Base-by-base conservation (phyloP, 2,888 invertebrate species). In the Muschampia plurimacula region DNA sequence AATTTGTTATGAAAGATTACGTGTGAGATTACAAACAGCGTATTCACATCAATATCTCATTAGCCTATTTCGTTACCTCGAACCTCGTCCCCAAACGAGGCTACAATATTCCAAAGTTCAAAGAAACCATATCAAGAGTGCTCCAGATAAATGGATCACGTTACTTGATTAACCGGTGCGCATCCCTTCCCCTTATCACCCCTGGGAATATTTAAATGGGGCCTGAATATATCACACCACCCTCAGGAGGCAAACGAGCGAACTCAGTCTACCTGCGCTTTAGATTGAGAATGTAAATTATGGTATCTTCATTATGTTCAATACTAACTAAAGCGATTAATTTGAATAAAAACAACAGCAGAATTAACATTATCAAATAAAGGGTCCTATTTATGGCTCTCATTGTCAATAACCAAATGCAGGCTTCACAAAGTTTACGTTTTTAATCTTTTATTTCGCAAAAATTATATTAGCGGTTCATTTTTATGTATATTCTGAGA, bases 91-190 rank as follows among this genome's bases (percentile, higher is more conserved):
- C 83, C 80, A 85, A 90, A 90, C 88, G 86, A 88, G 85, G 84
- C 82, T 85, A 86, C 90, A 89, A 93, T 92, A 91, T 92, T 91
- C 88, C 86, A 87, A 91, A 89, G 89, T 89, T 90, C 90, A 90
- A 84, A 86, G 86, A 86, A 87, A 87, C 87, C 88, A 88, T 92
- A 93, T 92, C 92, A 92, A 91, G 91, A 91, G 90, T 88, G 85
- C 92, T 91, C 89, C 87, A 91, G 91, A 93, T 93, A 93, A 93
- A 93, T 92, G 92, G 93, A 92, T 93, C 93, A 91, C 92, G 93
- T 93, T 93, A 93, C 93, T 93, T 93, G 93, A 93, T 93, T 93
- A 93, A 93, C 92, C 91, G 89, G 88, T 85, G 86, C 89, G 86
- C 90, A 92, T 91, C 91, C 91, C 91, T 89, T 85, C 91, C 89